Conservation (phyloP, 2,888 invertebrate genomes). For the Acleris emargana region DNA sequence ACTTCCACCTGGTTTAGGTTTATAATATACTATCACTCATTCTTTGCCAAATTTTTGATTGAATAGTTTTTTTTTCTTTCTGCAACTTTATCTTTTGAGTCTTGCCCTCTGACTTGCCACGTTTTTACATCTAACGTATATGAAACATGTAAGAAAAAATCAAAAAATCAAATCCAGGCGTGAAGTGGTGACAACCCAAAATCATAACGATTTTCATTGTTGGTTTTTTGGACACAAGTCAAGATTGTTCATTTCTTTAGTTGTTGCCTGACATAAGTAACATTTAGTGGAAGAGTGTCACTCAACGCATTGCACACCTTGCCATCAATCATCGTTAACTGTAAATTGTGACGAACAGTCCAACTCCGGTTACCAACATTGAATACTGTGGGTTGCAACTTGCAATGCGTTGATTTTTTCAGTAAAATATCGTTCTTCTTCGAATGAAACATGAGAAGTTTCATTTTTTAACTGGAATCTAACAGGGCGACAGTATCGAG, state of each 20-base stretch:
- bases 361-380: too few species aligned
- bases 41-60: too few species aligned
- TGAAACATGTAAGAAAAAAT: background rate
- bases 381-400: too few species aligned
- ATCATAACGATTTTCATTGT: background rate
- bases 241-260: background rate
- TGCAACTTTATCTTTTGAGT: background rate
- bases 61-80: background rate
- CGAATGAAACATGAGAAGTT: too few species aligned
- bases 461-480: too few species aligned
- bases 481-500: too few species aligned
- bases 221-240: background rate
- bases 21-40: background rate
- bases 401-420: too few species aligned
- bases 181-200: constrained; percentile 1
- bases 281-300: background rate
- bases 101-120: background rate
- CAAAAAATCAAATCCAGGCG: background rate
- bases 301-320: background rate
- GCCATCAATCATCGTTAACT: background rate
- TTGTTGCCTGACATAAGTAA: background rate
- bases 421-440: too few species aligned
- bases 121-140: background rate
- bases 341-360: background rate
- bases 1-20: background rate